Base-by-base conservation (phyloP, 2,888 invertebrate genomes). In the Agrochola macilenta region DNA sequence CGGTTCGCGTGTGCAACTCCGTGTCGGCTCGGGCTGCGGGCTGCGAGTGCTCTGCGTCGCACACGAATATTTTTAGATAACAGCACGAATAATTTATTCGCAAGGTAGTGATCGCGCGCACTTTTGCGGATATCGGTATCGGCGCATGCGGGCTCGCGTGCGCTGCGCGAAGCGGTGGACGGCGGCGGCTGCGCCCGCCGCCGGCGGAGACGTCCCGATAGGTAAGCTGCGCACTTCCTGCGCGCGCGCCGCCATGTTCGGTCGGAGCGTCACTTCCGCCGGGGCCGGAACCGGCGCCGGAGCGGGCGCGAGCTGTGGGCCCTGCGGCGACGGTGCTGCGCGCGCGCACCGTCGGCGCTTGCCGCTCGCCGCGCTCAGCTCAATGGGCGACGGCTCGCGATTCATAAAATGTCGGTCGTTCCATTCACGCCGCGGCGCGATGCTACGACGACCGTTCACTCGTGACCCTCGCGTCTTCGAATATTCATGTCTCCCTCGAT, bases 161-260 rank as follows among this genome's bases (percentile, higher is more conserved):
- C 88, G 88, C 90, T 90, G 93, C 90, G 89, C 90, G 87, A 87
- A 89, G 91, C 89, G 91, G 91, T 90, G 91, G 92, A 91, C 90
- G 93, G 89, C 91, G 90, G 87, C 90, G 91, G 92, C 91, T 91
- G 91, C 87, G 89, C 90, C 91, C 90, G 92, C 90, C 92, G 93
- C 88, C 91, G 93, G 90, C 93, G 92, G 92, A 95, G 95, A 94
- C 94, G 94, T 96, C 95, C 95, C 95, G 95, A 93, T 95, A 95
- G 96, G 96, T 96, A 95, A 96, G 96, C 96, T 96, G 96, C 96
- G 96, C 96, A 96, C 95, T 96, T 96, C 96, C 96, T 96, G 96
- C 96, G 95, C 94, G 95, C 94, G 93, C 95, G 96, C 95, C 96
- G 96, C 96, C 96, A 96, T 96, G 94, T 96, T 96, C 96, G 93